phyloP scores from a whole-genome alignment of 2,888 invertebrate genomes.

The Metallyticus violacea region DNA sequence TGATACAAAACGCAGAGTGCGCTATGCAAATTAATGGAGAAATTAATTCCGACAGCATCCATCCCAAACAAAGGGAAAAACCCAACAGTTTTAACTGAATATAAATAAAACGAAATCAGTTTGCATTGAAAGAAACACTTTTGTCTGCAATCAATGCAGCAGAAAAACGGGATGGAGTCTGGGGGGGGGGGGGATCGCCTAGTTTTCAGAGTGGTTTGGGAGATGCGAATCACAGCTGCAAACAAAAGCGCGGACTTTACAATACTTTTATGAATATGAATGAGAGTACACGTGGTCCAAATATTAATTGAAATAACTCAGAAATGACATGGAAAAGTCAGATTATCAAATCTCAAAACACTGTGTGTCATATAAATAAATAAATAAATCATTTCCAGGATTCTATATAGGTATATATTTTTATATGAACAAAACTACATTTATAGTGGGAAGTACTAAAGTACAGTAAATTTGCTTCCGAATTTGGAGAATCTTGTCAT shows the following conservation, averaged over 20 bases:
- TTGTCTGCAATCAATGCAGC: neutral
- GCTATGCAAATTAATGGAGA: neutral
- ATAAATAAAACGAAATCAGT: neutral
- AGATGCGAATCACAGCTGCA: neutral
- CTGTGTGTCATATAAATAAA: too few relatives aligned
- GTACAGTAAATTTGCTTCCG: too few relatives aligned
- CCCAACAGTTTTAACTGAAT: neutral
- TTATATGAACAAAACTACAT: too few relatives aligned
- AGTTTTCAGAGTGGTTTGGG: neutral
- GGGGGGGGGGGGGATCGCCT: neutral
- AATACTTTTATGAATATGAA: neutral
- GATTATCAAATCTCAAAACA: too few relatives aligned
- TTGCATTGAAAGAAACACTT: neutral
- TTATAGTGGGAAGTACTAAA: too few relatives aligned
- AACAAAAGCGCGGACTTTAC: neutral
- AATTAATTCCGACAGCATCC: neutral
- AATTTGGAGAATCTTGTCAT: too few relatives aligned
- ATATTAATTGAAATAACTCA: too few relatives aligned
- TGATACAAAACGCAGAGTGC: neutral
- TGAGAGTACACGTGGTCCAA: neutral
- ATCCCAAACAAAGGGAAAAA: neutral
- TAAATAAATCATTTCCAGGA: too few relatives aligned
- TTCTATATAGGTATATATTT: too few relatives aligned
- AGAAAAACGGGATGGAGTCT: neutral
- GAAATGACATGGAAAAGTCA: too few relatives aligned